Conservation (phyloP, 2,888 invertebrate species). For the Agrochola macilenta region DNA sequence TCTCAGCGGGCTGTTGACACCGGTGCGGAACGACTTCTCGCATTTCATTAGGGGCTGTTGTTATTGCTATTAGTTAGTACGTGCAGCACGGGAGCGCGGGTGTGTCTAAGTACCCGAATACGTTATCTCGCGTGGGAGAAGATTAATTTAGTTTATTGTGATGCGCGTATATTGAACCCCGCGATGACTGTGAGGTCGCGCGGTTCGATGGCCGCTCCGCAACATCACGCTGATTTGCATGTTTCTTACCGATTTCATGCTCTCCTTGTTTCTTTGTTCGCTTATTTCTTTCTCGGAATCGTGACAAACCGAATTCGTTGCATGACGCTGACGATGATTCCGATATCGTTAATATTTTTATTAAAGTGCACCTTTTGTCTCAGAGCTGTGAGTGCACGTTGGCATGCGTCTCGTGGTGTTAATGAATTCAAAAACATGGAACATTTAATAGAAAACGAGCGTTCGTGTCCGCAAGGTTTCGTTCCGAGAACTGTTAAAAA, state of each 20-base stretch:
- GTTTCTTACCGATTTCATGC: constrained; percentile 78
- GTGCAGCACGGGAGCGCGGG: constrained; percentile 39
- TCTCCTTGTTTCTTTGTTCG: constrained; percentile 77
- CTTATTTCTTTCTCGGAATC: constrained; percentile 75
- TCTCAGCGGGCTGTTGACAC: constrained; percentile 27
- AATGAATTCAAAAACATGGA: constrained; percentile 55
- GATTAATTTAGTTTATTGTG: constrained; percentile 71
- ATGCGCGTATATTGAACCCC: constrained; percentile 60
- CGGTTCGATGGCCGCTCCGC: constrained; percentile 78
- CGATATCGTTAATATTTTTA: constrained; percentile 51
- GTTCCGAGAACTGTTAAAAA: constrained; percentile 62
- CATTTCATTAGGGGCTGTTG: constrained; percentile 53
- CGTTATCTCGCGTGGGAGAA: constrained; percentile 71
- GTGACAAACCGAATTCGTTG: constrained; percentile 76
- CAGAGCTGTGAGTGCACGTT: constrained; percentile 56
- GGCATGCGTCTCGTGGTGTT: constrained; percentile 42
- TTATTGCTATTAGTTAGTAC: constrained; percentile 61
- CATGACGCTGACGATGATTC: constrained; percentile 68
- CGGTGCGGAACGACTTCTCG: constrained; percentile 33
- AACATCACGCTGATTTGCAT: constrained; percentile 83
- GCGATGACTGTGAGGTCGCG: constrained; percentile 70
- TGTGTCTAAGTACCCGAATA: constrained; percentile 67
- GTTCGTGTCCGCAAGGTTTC: constrained; percentile 63
- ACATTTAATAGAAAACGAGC: constrained; percentile 67
- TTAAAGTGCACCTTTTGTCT: constrained; percentile 61